Percentiles rank a stretch among this genome's conserved stretches.
Conservation (phyloP, 2,888 invertebrate genomes). For the Aspidiotus destructor region DNA sequence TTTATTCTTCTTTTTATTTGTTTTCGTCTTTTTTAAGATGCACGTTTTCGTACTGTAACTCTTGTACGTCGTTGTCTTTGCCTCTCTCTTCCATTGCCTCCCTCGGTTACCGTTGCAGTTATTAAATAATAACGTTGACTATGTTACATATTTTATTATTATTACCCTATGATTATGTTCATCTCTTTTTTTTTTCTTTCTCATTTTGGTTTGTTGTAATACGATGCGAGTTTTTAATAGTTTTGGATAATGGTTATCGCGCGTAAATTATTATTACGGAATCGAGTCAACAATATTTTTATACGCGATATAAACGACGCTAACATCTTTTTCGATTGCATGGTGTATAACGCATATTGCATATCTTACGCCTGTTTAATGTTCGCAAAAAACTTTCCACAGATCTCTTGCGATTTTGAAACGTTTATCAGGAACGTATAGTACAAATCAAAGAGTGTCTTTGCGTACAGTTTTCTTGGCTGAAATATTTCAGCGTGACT, state of each 20-base stretch:
- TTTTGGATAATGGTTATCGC: constrained; percentile 5
- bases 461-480: no score
- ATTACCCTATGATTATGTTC: constrained; percentile 12
- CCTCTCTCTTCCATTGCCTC: background rate
- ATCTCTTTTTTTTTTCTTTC: background rate
- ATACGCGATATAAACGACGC: no score
- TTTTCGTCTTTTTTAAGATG: constrained; percentile 7
- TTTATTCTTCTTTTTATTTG: constrained; percentile 32
- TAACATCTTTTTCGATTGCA: no score
- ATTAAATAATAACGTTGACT: background rate
- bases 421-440: no score
- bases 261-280: background rate
- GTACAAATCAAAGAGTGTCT: no score
- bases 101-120: background rate
- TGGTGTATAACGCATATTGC: no score
- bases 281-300: background rate
- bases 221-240: constrained; percentile 8
- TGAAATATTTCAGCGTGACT: no score
- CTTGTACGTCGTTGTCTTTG: background rate
- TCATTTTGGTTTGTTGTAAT: background rate
- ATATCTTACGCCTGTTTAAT: no score
- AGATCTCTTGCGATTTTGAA: no score
- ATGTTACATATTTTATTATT: background rate
- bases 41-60: background rate
- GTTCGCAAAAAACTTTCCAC: no score